A percentile compares a stretch with the other conserved stretches of the same genome.
These are phyloP conservation scores for Resseliella maxima DNA, from an alignment of 2,888 invertebrate species.

Conservation along the genomic window DNA sequence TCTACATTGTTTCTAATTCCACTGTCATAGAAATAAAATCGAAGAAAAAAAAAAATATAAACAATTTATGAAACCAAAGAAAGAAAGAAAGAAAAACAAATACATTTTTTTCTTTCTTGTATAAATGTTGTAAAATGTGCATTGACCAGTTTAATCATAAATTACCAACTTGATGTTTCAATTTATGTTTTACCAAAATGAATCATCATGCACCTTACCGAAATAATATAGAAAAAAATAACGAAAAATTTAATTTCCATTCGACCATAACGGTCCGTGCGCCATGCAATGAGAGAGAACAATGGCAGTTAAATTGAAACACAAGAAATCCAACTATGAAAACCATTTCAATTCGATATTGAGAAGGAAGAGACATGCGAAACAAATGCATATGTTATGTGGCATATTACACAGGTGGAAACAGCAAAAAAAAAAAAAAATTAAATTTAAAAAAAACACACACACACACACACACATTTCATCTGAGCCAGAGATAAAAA, in stretches of 20 bases:
- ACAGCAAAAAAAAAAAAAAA: too few species aligned
- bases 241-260: not conserved
- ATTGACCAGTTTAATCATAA: conserved; percentile 44
- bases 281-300: conserved; percentile 15
- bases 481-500: not conserved
- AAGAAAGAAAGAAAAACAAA: too few species aligned
- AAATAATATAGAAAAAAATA: not conserved
- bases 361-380: not conserved
- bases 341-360: too few species aligned
- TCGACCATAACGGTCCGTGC: not conserved
- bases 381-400: not conserved
- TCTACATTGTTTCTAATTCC: not conserved
- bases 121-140: not conserved
- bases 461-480: not conserved
- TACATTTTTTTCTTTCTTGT: too few species aligned
- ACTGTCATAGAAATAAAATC: not conserved
- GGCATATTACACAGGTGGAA: too few species aligned
- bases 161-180: conserved; percentile 2
- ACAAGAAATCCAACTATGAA: not conserved
- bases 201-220: conserved; percentile 6
- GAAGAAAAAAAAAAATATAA: not conserved
- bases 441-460: too few species aligned
- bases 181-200: not conserved
- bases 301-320: not conserved
- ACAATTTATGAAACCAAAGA: too few species aligned